Conservation (phyloP, 2,113 vertebrate genomes). For the Struthio camelus region DNA sequence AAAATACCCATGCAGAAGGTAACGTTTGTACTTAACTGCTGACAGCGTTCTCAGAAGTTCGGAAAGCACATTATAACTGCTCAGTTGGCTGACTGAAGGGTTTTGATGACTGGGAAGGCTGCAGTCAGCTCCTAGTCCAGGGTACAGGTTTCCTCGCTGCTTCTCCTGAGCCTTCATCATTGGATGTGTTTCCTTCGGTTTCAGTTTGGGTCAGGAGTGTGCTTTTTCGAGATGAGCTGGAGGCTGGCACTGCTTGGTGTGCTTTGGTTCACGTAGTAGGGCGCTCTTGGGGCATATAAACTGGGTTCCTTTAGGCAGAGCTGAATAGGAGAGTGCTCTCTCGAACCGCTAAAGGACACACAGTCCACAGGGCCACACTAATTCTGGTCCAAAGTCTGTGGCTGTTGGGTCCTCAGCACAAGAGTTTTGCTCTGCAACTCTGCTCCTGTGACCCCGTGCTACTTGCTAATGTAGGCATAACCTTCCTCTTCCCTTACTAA, state of each 20-base stretch:
- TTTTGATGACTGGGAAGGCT: neutral
- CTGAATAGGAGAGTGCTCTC: no score
- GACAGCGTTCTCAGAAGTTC: neutral
- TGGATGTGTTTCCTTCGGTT: neutral
- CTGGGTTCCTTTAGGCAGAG: neutral
- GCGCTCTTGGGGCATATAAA: neutral
- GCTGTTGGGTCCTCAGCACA: neutral
- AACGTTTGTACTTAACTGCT: neutral
- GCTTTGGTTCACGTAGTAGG: neutral
- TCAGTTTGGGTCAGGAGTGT: neutral
- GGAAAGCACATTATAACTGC: neutral
- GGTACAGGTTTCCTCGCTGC: neutral
- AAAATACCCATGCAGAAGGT: neutral
- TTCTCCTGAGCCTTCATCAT: neutral
- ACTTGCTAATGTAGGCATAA: neutral
- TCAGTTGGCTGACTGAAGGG: neutral
- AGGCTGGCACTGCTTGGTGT: neutral
- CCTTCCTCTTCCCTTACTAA: neutral
- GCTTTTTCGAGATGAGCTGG: neutral
- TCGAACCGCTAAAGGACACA: no score
- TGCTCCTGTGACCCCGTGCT: neutral
- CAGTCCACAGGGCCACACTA: neutral
- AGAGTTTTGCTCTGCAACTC: neutral
- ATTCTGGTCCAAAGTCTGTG: neutral
- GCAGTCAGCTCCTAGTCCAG: neutral